These are phyloP conservation scores for Macropis europaea DNA, from an alignment of 2,888 invertebrate genomes.

Conservation along the genomic window DNA sequence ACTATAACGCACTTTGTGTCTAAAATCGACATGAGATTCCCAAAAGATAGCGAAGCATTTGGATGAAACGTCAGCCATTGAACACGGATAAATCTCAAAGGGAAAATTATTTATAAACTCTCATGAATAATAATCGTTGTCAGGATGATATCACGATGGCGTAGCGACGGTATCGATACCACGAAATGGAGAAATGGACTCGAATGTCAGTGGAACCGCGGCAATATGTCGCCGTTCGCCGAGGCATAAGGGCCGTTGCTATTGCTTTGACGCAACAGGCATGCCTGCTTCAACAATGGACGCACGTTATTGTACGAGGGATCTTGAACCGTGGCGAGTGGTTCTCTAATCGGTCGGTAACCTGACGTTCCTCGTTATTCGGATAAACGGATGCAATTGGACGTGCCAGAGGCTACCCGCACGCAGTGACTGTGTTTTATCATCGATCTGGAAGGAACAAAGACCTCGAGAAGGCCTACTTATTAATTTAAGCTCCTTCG, in stretches of 20 bases:
- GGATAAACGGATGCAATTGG: conserved; percentile 1
- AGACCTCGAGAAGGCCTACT: too few relatives aligned
- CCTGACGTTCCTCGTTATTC: not conserved
- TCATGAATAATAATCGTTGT: conserved; percentile 35
- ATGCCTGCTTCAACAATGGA: conserved; percentile 44
- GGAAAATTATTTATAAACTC: too few relatives aligned
- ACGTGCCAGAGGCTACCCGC: not conserved
- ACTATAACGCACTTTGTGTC: too few relatives aligned
- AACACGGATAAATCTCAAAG: too few relatives aligned
- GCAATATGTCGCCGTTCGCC: conserved; percentile 31
- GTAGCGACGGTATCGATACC: conserved; percentile 28
- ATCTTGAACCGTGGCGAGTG: conserved; percentile 48
- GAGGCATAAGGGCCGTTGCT: conserved; percentile 31
- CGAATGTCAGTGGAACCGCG: conserved; percentile 36
- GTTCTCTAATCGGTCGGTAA: conserved; percentile 35
- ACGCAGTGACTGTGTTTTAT: too few relatives aligned
- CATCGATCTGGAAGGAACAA: too few relatives aligned
- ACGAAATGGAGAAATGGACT: conserved; percentile 37
- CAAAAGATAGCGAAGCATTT: too few relatives aligned
- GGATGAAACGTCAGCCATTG: too few relatives aligned
- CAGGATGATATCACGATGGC: not conserved
- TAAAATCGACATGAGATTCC: too few relatives aligned
- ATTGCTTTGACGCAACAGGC: conserved; percentile 59
- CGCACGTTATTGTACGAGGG: conserved; percentile 53
- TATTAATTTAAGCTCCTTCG: too few relatives aligned